These are phyloP conservation scores for Amphibalanus amphitrite DNA, from an alignment of 1,140 invertebrate genomes.

Conservation along the genomic window DNA sequence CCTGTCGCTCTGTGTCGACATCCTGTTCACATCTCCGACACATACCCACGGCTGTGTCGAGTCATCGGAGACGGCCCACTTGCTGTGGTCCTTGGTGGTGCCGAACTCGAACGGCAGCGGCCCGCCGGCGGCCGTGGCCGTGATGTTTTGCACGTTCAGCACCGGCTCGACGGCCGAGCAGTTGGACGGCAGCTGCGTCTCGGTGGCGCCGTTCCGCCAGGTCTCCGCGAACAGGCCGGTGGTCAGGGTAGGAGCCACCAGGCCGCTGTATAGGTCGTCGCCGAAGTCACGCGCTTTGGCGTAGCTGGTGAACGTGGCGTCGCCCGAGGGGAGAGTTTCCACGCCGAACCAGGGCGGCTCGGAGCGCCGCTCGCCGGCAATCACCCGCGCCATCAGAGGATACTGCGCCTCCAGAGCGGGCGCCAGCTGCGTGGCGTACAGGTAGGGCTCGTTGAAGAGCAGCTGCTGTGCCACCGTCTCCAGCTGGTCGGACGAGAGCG, in stretches of 20 bases:
- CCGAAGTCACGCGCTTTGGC: slow-evolving; percentile 56
- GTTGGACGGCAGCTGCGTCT: slow-evolving; percentile 45
- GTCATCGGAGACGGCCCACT: slow-evolving; percentile 61
- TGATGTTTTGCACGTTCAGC: slow-evolving; percentile 50
- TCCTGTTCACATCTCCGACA: slow-evolving; percentile 82
- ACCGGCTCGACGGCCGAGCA: slow-evolving; percentile 34
- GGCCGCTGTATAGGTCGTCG: slow-evolving; percentile 63
- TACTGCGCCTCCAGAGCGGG: slow-evolving; percentile 30
- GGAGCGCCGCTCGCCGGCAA: slow-evolving; percentile 39
- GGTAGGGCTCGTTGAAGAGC: slow-evolving; percentile 52
- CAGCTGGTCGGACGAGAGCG: slow-evolving; percentile 40
- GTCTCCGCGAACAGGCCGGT: slow-evolving; percentile 59
- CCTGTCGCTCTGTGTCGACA: slow-evolving; percentile 54
- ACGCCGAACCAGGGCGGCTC: slow-evolving; percentile 42
- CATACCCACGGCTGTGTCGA: slow-evolving; percentile 50
- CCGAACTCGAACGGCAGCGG: slow-evolving; percentile 41
- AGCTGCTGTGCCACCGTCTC: slow-evolving; percentile 52
- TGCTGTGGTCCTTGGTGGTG: slow-evolving; percentile 62
- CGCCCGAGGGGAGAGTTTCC: slow-evolving; percentile 33
- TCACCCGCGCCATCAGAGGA: slow-evolving; percentile 40
- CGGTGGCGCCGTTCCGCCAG: slow-evolving; percentile 56
- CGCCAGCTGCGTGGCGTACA: slow-evolving; percentile 42
- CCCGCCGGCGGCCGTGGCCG: slow-evolving; percentile 34
- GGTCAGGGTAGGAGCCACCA: slow-evolving; percentile 55
- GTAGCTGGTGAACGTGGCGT: slow-evolving; percentile 48